Percentiles rank a stretch among this genome's conserved stretches.
Evolutionary conservation across 1,140 invertebrate species (phyloP).

Genomic region (Megalonaias nervosa): DNA sequence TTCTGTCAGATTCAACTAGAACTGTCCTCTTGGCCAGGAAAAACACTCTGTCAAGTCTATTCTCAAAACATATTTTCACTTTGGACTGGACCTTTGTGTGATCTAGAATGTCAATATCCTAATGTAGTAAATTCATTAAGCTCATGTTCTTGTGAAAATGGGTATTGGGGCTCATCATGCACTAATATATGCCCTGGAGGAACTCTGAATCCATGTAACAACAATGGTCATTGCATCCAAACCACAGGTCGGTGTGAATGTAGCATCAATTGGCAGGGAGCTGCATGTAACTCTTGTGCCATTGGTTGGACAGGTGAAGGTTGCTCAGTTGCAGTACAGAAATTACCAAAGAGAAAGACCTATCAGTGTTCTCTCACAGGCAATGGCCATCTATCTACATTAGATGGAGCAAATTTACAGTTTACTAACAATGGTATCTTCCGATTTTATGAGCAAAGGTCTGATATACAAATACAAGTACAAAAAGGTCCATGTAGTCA

Average conservation of each 20-base stretch:
- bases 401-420: conserved; percentile 40
- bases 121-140: too few species aligned
- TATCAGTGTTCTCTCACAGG: conserved; percentile 24
- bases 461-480: conserved; percentile 16
- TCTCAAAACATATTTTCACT: too few species aligned
- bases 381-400: conserved; percentile 36
- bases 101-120: too few species aligned
- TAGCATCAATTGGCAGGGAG: conserved; percentile 32
- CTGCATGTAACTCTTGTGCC: conserved; percentile 37
- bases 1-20: too few species aligned
- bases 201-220: conserved; percentile 37
- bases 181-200: conserved; percentile 45
- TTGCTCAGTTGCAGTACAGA: conserved; percentile 29
- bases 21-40: too few species aligned
- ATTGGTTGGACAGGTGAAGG: conserved; percentile 39
- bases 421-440: conserved; percentile 26
- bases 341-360: not conserved
- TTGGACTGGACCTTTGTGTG: too few species aligned
- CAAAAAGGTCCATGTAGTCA: conserved; percentile 21
- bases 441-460: conserved; percentile 4
- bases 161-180: conserved; percentile 49
- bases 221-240: conserved; percentile 38
- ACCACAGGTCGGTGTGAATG: conserved; percentile 42
- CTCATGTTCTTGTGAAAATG: conserved; percentile 35
- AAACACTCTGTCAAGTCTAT: too few species aligned